phyloP scores from a whole-genome alignment of 1,140 invertebrate species.

The Odontomachus brunneus region DNA sequence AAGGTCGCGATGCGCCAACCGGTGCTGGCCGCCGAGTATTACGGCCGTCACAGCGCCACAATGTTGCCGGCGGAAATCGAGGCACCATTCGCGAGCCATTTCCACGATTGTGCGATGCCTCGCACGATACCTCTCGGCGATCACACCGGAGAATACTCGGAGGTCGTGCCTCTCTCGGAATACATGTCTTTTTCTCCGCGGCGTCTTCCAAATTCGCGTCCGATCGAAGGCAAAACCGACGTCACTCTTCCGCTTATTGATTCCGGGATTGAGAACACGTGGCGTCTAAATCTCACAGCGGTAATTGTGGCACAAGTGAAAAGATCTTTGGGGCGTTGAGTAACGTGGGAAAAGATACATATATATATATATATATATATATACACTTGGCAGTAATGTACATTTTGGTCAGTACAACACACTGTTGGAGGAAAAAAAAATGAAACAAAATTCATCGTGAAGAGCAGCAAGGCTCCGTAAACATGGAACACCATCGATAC shows the following conservation, averaged over 20 bases:
- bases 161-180: too few relatives aligned
- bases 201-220: too few relatives aligned
- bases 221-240: too few relatives aligned
- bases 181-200: too few relatives aligned
- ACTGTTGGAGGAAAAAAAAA: conserved; percentile 34
- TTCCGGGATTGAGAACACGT: too few relatives aligned
- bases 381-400: background rate
- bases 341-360: background rate
- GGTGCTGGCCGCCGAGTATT: background rate
- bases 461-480: conserved; percentile 34
- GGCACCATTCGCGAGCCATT: too few relatives aligned
- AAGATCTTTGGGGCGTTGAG: conserved; percentile 5
- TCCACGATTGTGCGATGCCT: background rate
- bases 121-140: too few relatives aligned
- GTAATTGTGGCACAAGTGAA: too few relatives aligned
- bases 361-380: background rate
- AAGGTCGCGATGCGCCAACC: conserved; percentile 15
- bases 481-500: background rate
- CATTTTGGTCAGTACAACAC: background rate
- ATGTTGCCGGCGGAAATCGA: background rate
- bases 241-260: too few relatives aligned
- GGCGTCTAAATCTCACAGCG: too few relatives aligned
- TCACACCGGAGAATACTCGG: too few relatives aligned
- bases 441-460: background rate
- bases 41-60: too few relatives aligned